Base-by-base conservation (phyloP, 1,140 invertebrate genomes). In the Drosophila kurseongensis region DNA sequence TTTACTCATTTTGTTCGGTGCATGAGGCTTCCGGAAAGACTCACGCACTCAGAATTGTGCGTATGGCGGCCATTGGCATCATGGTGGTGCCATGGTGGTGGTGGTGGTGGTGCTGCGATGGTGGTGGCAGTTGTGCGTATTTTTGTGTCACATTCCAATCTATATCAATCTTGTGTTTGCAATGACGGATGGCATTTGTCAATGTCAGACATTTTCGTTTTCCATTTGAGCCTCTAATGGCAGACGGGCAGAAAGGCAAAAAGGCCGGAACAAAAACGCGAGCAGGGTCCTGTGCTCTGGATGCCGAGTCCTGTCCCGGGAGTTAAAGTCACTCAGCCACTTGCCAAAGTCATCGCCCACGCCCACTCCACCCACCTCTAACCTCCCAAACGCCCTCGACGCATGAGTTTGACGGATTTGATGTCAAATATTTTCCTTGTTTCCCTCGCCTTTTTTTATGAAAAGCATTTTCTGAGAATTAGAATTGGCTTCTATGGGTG, bases 191-290 rank as follows among this genome's bases (percentile, higher is more conserved):
- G 91, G 78, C 91, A 92, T 92, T 92, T 92, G 91, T 92, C 91
- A 92, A 92, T 92, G 91, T 92, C 91, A 92, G 91, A 90, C 91
- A 92, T 92, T 91, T 92, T 92, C 91, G 90, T 92, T 92, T 91
- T 91, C 78, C 91, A 80, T 85, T 92, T 90, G 69, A 82, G 83
- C 74, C 83, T 91, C 81, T 84, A 90, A 91, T 77, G 78, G 88
- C 74, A 88, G 80, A 67, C 72, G 55, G 63, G 51, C 63, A 36
- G 62, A 69, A 88, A 41, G 67, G 50, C 60, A 47, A 44, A 36
- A 14, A 36, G 14, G 38, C 47, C 54, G 69, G 50, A 60, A 35
- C 59, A 59, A 71, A 40, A 63, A 50, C 42, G 29, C 57, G 38
- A 45, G 59, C 48, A 10, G 41, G 35, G 58, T 80, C 74, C 80